Percentiles rank a stretch among this genome's conserved stretches.
phyloP scores from a whole-genome alignment of 2,888 invertebrate species.

The Trileptium ribeirensis region DNA sequence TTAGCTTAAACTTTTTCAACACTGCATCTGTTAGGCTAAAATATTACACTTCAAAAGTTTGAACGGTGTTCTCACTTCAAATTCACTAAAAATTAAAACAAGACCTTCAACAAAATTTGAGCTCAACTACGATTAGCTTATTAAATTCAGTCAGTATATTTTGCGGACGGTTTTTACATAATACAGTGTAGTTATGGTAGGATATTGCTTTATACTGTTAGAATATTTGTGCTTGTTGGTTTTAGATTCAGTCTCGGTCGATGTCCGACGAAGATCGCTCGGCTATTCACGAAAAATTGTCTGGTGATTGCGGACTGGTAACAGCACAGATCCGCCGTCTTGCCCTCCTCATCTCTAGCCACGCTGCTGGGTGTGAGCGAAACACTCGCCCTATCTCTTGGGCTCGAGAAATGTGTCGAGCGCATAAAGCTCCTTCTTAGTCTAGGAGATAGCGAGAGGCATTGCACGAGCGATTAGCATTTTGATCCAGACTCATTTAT shows the following conservation, averaged over 20 bases:
- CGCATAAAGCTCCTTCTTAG: slow-evolving; percentile 69
- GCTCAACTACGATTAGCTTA: too few species aligned
- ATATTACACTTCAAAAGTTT: too few species aligned
- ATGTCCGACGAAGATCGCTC: background rate
- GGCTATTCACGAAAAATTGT: background rate
- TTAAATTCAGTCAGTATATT: too few species aligned
- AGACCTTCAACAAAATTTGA: too few species aligned
- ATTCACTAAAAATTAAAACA: too few species aligned
- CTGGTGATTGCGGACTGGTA: background rate
- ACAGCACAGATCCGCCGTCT: slow-evolving; percentile 67
- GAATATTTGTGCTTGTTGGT: too few species aligned
- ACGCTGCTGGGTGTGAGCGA: slow-evolving; percentile 78
- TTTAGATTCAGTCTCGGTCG: background rate
- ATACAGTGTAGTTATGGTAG: too few species aligned
- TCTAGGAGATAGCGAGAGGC: slow-evolving; percentile 74
- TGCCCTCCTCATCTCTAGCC: slow-evolving; percentile 78
- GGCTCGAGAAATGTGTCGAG: slow-evolving; percentile 69
- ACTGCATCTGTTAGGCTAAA: too few species aligned
- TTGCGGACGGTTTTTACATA: too few species aligned
- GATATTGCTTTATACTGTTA: too few species aligned
- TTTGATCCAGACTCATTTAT: slow-evolving; percentile 85
- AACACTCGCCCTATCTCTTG: slow-evolving; percentile 79
- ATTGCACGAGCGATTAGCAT: slow-evolving; percentile 78
- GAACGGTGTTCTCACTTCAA: too few species aligned
- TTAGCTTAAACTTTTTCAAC: too few species aligned